Conservation (phyloP, 2,113 vertebrate genomes). For the Megalops atlanticus region DNA sequence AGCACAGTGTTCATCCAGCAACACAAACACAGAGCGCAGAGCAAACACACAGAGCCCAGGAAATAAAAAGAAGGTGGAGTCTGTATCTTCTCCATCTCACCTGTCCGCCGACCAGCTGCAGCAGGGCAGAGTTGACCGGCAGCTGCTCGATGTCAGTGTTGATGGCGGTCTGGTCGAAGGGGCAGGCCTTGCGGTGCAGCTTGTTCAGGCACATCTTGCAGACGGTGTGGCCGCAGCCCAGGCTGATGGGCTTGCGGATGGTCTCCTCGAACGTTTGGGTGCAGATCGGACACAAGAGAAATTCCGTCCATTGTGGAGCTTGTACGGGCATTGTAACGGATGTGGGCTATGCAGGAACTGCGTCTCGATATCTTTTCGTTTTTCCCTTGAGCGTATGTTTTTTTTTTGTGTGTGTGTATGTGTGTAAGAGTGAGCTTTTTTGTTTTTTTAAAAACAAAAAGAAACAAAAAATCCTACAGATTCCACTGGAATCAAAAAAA, state of each 20-base stretch:
- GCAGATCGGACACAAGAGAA: conserved; percentile 98
- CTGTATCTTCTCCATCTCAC: conserved; percentile 59
- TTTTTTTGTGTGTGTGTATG: conserved; percentile 5
- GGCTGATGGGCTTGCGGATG: conserved; percentile 93
- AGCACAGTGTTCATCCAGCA: too few species aligned
- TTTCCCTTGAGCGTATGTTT: conserved; percentile 17
- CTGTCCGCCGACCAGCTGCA: conserved; percentile 95
- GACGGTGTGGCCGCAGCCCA: conserved; percentile 97
- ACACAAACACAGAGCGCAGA: too few species aligned
- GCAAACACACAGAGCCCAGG: background rate
- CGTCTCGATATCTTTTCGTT: conserved; percentile 6
- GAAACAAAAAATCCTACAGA: conserved; percentile 73
- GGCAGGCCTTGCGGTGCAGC: conserved; percentile 97
- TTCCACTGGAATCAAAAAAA: conserved; percentile 89
- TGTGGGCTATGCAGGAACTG: conserved; percentile 58
- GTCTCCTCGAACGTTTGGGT: conserved; percentile 98
- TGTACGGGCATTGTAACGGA: conserved; percentile 96
- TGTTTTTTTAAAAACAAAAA: conserved; percentile 66
- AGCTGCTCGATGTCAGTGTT: conserved; percentile 97
- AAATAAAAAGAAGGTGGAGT: background rate
- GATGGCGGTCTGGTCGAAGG: conserved; percentile 98
- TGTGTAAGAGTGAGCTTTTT: conserved; percentile 42
- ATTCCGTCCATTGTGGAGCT: conserved; percentile 99
- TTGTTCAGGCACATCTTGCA: conserved; percentile 99
- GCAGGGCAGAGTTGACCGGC: conserved; percentile 92